Evolutionary conservation across 1,140 invertebrate genomes (phyloP), one percentile per base, ranked within the genome.

Genomic region (Rhagoletis pomonella): DNA sequence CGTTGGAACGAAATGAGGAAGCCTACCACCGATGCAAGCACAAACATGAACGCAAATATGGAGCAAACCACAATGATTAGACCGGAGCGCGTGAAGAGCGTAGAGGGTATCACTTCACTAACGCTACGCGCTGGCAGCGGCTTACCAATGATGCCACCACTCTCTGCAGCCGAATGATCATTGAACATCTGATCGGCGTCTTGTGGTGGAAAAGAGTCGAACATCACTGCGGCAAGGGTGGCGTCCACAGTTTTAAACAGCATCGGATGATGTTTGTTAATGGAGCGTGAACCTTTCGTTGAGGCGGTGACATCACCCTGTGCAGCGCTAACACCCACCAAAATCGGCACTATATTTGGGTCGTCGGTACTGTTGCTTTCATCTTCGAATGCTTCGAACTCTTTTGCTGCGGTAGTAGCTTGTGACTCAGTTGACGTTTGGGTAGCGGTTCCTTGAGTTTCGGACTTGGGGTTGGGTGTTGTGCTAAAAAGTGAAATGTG

Each of bases 1-100:
- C 90, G 89, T 87, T 92, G 91, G 87, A 92, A 92, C 0, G 91
- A 92, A 6, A 91, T 88, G 29, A 92, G 88, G 12, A 92, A 92
- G 9, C 91, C 91, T 0, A 90, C 88, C 84, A 92, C 86, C 1
- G 91, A 91, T 60, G 88, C 88, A 19, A 91, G 87, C 4, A 92
- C 91, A 50, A 92, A 92, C 17, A 92, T 86, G 10, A 91, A 90
- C 0, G 91, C 91, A 3, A 90, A 91, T 10, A 90, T 90, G 6
- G 91, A 90, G 86, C 91, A 91, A 10, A 92, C 64, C 12, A 88
- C 90, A 4, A 92, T 92, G 60, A 92, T 92, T 19, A 92, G 6
- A 0, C 90, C 90, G 55, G 91, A 92, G 6, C 91, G 89, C 19
- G 47, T 81, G 73, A 81, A 19, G 14, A 81, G 17, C 29, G 73